Conservation (phyloP, 2,888 invertebrate genomes). For the Eupithecia exiguata region DNA sequence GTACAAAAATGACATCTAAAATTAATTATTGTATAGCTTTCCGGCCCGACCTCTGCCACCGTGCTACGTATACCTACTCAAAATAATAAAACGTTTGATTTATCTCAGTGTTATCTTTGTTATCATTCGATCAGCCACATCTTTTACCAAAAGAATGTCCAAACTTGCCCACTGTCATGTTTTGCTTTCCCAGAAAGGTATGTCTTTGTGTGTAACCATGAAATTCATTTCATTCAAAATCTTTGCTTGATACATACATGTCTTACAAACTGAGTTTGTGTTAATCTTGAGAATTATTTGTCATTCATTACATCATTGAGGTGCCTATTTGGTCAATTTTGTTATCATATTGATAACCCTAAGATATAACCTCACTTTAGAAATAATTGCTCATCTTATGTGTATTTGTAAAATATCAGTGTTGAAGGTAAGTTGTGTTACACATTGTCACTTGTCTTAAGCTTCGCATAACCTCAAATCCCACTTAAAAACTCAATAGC, state of each 20-base stretch:
- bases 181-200: conserved; percentile 76
- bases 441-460: background rate
- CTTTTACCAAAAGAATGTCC: conserved; percentile 58
- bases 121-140: conserved; percentile 71
- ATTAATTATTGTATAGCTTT: conserved; percentile 19
- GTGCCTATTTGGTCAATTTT: conserved; percentile 27
- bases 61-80: conserved; percentile 43
- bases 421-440: conserved; percentile 13
- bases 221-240: conserved; percentile 25
- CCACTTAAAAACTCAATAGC: background rate
- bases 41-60: conserved; percentile 42
- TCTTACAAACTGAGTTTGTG: conserved; percentile 15
- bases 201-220: conserved; percentile 46
- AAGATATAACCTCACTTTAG: conserved; percentile 54
- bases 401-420: background rate
- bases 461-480: background rate
- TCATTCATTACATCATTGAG: conserved; percentile 49
- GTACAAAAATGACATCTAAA: conserved; percentile 8
- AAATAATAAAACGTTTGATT: conserved; percentile 55
- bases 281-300: background rate
- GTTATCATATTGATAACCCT: conserved; percentile 54
- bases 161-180: conserved; percentile 59
- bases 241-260: conserved; percentile 30
- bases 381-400: conserved; percentile 10
- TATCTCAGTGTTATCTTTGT: conserved; percentile 77